Evolutionary conservation across 2,888 invertebrate species (phyloP).

Genomic region (Drymonia ruficornis): DNA sequence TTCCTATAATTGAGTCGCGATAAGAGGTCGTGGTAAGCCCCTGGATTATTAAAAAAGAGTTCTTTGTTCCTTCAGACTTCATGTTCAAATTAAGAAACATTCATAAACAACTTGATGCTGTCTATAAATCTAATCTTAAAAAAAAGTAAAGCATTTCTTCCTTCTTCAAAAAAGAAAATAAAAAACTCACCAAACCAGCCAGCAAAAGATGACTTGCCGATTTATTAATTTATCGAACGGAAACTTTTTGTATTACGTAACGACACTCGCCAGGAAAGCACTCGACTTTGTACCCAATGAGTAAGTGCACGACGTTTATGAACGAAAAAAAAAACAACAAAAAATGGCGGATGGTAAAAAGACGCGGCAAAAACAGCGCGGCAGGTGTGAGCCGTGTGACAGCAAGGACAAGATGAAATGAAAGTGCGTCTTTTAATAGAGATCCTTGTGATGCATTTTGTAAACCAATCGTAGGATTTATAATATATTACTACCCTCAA

Average conservation of each 20-base stretch:
- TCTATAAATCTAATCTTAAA: too few species aligned
- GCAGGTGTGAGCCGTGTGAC: slow-evolving; percentile 53
- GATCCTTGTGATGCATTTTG: slow-evolving; percentile 35
- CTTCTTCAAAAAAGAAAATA: neutral
- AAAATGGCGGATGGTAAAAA: slow-evolving; percentile 54
- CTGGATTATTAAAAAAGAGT: too few species aligned
- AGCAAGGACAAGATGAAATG: slow-evolving; percentile 54
- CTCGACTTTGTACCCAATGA: slow-evolving; percentile 44
- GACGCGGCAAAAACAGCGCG: slow-evolving; percentile 46
- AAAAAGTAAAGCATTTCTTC: neutral
- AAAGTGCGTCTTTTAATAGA: slow-evolving; percentile 57
- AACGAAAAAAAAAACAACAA: slow-evolving; percentile 39
- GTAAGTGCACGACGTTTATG: slow-evolving; percentile 36
- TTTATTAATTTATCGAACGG: slow-evolving; percentile 20
- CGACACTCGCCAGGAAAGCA: slow-evolving; percentile 48
- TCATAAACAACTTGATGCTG: too few species aligned
- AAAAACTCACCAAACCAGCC: slow-evolving; percentile 19
- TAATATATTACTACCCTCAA: too few species aligned
- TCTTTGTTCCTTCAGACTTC: too few species aligned
- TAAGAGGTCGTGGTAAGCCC: too few species aligned
- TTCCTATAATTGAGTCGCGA: too few species aligned
- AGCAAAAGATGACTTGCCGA: slow-evolving; percentile 18
- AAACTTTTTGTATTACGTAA: slow-evolving; percentile 45
- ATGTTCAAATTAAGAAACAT: too few species aligned
- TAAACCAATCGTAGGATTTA: too few species aligned